Base-by-base conservation (phyloP, 2,888 invertebrate species). In the Tuberolachnus salignus region DNA sequence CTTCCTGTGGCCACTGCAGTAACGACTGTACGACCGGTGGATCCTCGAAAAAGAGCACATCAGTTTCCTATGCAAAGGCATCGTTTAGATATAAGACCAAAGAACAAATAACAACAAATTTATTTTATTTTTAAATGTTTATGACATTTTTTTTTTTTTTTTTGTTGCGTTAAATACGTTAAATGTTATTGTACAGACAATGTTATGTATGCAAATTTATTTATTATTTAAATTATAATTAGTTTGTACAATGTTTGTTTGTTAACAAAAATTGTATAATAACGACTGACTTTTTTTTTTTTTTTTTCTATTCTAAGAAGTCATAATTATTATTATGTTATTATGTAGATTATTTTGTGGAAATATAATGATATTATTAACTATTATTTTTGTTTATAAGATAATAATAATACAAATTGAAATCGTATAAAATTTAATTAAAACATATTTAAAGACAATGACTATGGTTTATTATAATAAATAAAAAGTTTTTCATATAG, bases 1-100 rank as follows among this genome's bases (percentile, higher is more conserved):
- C 49, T 21, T 49, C 59, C 67, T 59, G 21, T 46, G 1, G 16
- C 55, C 19, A 16, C 11, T 19, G 49, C 16, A 59, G 10, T 49
- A 44, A 16, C 49, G 34, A 21, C 44, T 16, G 46, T 78, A 42
- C 67, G 75, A 78, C 67, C 66, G 19, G 46, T 13, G 13, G 59
- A 19, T 8, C 34, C 67, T 21, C 75, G 57, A 51, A 78, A 78
- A 67, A 78, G 75, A 51, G 57, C n/a, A 49, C 75, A 61, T 19
- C 73, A 67, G n/a, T 55, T 67, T 1, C 75, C 75, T 34, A 81
- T 81, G 81, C 80, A 78, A 69, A 59, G 67, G 8, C 75, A 78
- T 19, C 55, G 75, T 57, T 78, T 78, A 59, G 75, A 78, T 1
- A 67, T 78, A n/a, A 10, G 75, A 78, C 19, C n/a, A n/a, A n/a